phyloP scores from a whole-genome alignment of 2,797 vertebrate species.

The Synaphobranchus kaupii region DNA sequence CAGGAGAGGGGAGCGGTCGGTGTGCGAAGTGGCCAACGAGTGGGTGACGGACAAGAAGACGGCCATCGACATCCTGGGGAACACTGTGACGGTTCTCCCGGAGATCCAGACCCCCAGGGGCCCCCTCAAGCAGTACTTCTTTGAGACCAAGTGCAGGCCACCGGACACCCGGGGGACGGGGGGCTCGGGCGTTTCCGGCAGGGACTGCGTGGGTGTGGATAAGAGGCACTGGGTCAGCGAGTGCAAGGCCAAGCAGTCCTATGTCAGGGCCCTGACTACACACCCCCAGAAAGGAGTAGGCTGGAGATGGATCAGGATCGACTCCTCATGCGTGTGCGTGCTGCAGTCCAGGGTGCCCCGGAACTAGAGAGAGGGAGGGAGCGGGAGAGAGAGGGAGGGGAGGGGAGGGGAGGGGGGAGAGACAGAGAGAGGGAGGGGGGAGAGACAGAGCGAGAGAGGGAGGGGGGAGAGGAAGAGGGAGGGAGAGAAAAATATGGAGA shows the following conservation, averaged over 20 bases:
- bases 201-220: constrained; percentile 85
- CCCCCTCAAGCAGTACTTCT: constrained; percentile 86
- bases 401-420: constrained; percentile 25
- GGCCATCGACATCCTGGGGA: constrained; percentile 72
- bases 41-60: constrained; percentile 82
- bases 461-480: constrained; percentile 29
- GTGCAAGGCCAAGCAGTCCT: constrained; percentile 85
- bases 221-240: constrained; percentile 86
- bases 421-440: background rate
- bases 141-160: constrained; percentile 79
- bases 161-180: constrained; percentile 56
- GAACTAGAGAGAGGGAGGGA: constrained; percentile 43
- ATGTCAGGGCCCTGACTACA: constrained; percentile 80
- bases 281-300: constrained; percentile 74
- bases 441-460: too few relatives aligned
- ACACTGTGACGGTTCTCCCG: constrained; percentile 78
- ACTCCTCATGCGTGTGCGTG: constrained; percentile 90
- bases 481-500: too few relatives aligned
- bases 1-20: constrained; percentile 75
- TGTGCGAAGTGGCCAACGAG: constrained; percentile 78
- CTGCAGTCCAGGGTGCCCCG: constrained; percentile 74
- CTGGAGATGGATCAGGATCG: constrained; percentile 92
- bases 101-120: constrained; percentile 82
- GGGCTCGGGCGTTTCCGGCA: constrained; percentile 61
- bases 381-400: constrained; percentile 31